These are phyloP conservation scores for Lottia gigantea DNA, from an alignment of 2,888 invertebrate genomes.

Conservation along the genomic window DNA sequence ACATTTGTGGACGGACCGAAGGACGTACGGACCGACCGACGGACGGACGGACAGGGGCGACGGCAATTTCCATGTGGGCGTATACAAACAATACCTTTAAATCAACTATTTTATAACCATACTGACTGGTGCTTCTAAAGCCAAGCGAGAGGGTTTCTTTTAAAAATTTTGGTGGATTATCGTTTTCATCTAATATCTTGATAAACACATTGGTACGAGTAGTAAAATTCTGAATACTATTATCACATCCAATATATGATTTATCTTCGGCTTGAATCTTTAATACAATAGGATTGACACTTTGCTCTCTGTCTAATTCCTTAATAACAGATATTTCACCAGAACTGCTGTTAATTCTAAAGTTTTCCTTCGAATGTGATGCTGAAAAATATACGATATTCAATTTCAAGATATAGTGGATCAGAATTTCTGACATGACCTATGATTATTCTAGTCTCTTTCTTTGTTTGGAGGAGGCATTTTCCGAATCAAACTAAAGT, in stretches of 20 bases:
- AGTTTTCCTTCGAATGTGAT: too few relatives aligned
- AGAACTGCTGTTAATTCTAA: too few relatives aligned
- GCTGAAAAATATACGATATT: too few relatives aligned
- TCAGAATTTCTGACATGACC: too few relatives aligned
- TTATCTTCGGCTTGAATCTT: background rate
- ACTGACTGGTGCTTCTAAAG: background rate
- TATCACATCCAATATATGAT: background rate
- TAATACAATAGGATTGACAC: background rate
- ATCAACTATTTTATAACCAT: background rate
- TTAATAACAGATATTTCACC: background rate
- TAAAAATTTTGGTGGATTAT: background rate
- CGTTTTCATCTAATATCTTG: background rate
- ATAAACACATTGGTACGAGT: background rate
- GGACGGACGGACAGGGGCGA: too few relatives aligned
- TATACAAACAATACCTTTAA: conserved; percentile 4
- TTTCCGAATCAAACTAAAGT: too few relatives aligned
- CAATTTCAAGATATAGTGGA: too few relatives aligned
- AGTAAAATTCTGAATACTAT: background rate
- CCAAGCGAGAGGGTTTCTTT: background rate
- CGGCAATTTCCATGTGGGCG: too few relatives aligned
- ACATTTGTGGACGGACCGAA: too few relatives aligned
- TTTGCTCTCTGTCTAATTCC: background rate
- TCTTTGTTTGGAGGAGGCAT: too few relatives aligned
- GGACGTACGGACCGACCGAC: too few relatives aligned
- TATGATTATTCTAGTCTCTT: too few relatives aligned